Base-by-base conservation (phyloP, 2,113 vertebrate species). In the Pygoscelis antarcticus region DNA sequence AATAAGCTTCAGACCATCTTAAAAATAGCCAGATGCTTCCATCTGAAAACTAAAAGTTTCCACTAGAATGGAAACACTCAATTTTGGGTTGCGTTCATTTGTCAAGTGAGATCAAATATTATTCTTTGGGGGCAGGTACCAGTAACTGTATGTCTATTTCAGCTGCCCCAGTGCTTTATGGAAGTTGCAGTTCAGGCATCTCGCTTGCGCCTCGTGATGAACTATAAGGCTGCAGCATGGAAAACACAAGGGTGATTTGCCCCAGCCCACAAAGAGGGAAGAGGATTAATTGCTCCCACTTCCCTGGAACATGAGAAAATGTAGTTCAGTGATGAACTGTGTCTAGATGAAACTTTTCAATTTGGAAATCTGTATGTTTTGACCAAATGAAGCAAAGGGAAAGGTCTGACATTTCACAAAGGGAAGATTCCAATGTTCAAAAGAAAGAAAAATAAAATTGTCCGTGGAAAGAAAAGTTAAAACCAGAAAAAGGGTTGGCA, bases 171-270 rank as follows among this genome's bases (percentile, higher is more conserved):
- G 44, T 61, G 9, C 65, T 65, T 84, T 83, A 25, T 5, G 8
- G 44, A 78, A 64, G 27, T 21, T 87, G 36, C 34, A 60, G 18
- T 82, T 84, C 55, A 84, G 65, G 40, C 13, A 27, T 57, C 40
- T 78, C 4, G 2, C 21, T 72, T 72, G 13, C 89, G 17, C 11
- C 34, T 87, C 0, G 0, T 27, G 21, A 19, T 66, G 49, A 80
- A 4, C 21, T 42, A 42, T 62, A 60, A 47, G 36, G n/a, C 16
- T 74, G 36, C 19, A 81, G 19, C 29, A 44, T 0, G 3, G 8
- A 86, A 91, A 66, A 68, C 55, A 47, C 6, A 21, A 7, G 19
- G 66, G 4, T 46, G 18, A 51, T 29, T 11, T 83, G 25, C 27
- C 42, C 6, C 51, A 36, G 11, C 4, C 29, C 26, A 36, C 25